phyloP scores from a whole-genome alignment of 2,797 vertebrate species.

The Platalea minor region DNA sequence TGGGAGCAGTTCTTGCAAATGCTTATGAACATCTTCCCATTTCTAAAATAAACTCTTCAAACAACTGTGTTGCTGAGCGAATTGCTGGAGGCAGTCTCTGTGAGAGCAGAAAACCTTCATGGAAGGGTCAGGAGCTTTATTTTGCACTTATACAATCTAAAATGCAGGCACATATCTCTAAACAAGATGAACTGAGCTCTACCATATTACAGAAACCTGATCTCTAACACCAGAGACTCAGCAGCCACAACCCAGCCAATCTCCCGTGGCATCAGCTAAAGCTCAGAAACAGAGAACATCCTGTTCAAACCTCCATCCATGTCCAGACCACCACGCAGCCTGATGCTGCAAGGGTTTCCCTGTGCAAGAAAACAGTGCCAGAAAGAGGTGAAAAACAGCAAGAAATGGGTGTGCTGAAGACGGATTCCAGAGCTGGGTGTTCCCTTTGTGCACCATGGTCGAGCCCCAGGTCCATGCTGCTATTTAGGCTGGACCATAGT shows the following conservation, averaged over 20 bases:
- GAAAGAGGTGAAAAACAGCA: neutral
- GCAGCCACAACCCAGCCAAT: neutral
- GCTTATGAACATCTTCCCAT: neutral
- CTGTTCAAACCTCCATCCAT: neutral
- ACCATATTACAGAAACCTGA: neutral
- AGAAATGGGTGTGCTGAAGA: neutral
- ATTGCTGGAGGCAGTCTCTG: neutral
- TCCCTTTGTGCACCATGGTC: neutral
- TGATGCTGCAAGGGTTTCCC: neutral
- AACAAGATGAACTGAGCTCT: neutral
- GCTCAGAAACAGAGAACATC: neutral
- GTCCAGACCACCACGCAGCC: neutral
- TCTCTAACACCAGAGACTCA: neutral
- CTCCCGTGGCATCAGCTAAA: neutral
- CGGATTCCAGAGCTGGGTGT: neutral
- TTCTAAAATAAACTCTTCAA: neutral
- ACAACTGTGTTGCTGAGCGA: fast-evolving
- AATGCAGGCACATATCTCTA: fast-evolving
- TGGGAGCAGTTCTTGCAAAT: neutral
- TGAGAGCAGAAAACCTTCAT: neutral
- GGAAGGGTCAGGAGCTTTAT: neutral
- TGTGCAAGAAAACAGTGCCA: neutral
- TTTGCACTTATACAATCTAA: neutral
- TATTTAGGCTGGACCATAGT: neutral
- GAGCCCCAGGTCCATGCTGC: neutral